phyloP scores from a whole-genome alignment of 2,113 vertebrate species.

The Spermophilus dauricus region DNA sequence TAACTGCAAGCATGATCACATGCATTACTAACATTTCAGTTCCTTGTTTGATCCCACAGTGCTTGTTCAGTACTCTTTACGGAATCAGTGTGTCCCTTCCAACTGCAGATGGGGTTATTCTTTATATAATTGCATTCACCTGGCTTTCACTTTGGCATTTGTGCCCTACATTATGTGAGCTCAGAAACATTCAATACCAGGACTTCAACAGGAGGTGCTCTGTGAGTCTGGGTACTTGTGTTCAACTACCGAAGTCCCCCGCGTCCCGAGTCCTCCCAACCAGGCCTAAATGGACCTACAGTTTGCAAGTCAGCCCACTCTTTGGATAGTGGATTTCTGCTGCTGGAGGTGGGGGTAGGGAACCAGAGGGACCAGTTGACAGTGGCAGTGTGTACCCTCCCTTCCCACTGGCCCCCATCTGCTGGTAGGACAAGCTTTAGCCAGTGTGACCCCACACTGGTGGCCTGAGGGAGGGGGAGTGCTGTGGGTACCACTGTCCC shows the following conservation, averaged over 20 bases:
- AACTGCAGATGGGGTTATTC: not conserved
- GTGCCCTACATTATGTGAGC: not conserved
- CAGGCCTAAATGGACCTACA: not conserved
- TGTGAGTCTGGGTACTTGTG: not conserved
- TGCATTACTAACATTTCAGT: slow-evolving; percentile 39
- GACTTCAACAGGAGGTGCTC: not conserved
- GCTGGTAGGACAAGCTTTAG: not conserved
- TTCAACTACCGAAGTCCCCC: not conserved
- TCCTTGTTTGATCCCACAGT: not conserved
- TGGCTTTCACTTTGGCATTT: slow-evolving; percentile 16
- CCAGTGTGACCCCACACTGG: not conserved
- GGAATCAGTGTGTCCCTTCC: not conserved
- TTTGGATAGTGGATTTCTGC: not conserved
- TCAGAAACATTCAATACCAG: not conserved
- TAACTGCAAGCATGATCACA: slow-evolving; percentile 51
- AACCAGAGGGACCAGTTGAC: not conserved
- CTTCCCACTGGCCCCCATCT: not conserved
- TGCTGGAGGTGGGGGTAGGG: not conserved
- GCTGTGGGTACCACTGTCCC: fast-evolving
- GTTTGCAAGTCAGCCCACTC: not conserved
- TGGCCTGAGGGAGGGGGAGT: not conserved
- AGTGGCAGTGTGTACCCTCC: no score
- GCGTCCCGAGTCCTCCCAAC: not conserved
- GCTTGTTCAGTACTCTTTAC: not conserved
- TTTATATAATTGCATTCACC: slow-evolving; percentile 19